Percentiles rank a stretch among this genome's conserved stretches.
phyloP scores from a whole-genome alignment of 2,113 vertebrate species.

The Vidua chalybeata region DNA sequence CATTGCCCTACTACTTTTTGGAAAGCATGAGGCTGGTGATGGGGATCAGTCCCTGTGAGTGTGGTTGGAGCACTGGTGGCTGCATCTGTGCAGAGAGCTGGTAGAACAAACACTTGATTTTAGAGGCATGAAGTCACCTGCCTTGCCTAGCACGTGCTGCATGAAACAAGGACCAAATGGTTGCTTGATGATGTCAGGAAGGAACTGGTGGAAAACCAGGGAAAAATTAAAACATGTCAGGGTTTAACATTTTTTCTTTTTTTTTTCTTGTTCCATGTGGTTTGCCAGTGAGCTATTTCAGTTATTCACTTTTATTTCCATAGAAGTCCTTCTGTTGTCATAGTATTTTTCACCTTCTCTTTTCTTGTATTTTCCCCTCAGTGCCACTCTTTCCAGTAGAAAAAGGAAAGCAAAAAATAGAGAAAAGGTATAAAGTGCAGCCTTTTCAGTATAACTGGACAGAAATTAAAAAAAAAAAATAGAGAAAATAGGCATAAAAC shows the following conservation, averaged over 20 bases:
- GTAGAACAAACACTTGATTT: constrained; percentile 1
- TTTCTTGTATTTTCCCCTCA: background rate
- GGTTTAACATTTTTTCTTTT: background rate
- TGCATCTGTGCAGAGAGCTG: background rate
- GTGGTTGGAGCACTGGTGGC: background rate
- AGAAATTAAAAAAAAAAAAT: background rate
- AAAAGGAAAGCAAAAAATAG: background rate
- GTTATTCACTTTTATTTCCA: constrained; percentile 14
- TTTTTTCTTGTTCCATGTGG: background rate
- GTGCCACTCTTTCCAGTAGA: background rate
- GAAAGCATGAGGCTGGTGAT: background rate
- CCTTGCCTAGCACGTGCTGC: background rate
- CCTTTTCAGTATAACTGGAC: background rate
- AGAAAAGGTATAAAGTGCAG: background rate
- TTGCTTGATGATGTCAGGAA: constrained; percentile 35
- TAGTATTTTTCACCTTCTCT: background rate
- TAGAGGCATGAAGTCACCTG: background rate
- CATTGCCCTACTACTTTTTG: background rate
- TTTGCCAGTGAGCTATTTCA: constrained; percentile 49
- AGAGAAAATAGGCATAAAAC: background rate
- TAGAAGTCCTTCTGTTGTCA: constrained; percentile 16
- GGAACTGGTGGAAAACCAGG: constrained; percentile 26
- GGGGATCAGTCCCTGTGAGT: fast-evolving
- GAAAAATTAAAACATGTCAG: constrained; percentile 43
- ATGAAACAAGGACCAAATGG: constrained; percentile 26